Base-by-base conservation (phyloP, 2,113 vertebrate species). In the Cryptomyrus ogoouensis region DNA sequence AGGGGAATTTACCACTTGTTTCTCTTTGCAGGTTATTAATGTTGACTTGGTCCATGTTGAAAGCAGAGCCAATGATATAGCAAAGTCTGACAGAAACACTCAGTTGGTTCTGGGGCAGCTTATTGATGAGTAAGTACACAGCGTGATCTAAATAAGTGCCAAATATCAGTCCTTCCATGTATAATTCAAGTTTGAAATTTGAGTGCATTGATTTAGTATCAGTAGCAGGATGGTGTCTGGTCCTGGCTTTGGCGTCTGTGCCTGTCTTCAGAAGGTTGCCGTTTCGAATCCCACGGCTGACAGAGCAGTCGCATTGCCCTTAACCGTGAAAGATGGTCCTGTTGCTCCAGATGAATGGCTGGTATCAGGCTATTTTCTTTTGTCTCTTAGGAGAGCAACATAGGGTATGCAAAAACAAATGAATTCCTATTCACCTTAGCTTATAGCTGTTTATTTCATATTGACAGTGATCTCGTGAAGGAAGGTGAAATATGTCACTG, bases 11-110 rank as follows among this genome's bases (percentile, higher is more conserved):
- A 80, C 39, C 35, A 12, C 74, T 5, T 74, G 39, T 88, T 19
- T 88, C 3, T 93, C 90, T 90, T 62, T 89, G 56, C 91, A 99
- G 98, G 95, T 96, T 89, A 95, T 99, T 92, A 99, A 98, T 90
- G 98, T 99, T 91, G 98, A 99, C 88, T 96, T 97, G 95, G 96
- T 96, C 89, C 97, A 99, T 91, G 97, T 99, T 93, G 98, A 99
- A 95, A 97, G 92, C 92, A 95, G 96, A 96, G 97, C 97, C 50
- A 94, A 94, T 89, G 98, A 99, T 90, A 97, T 99, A 1, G 93
- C 97, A 24, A 99, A 96, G 90, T 96, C 95, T 83, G 98, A 98
- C 90, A 97, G 94, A 94, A 94, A 93, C 87, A 93, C 97, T 89
- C 98, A 97, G 58, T 94, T 99, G 31, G 94, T 99, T 0, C 94